A percentile compares a stretch with the other conserved stretches of the same genome.
These are phyloP conservation scores for Papilio machaon DNA, from an alignment of 1,140 invertebrate genomes.

Conservation along the genomic window DNA sequence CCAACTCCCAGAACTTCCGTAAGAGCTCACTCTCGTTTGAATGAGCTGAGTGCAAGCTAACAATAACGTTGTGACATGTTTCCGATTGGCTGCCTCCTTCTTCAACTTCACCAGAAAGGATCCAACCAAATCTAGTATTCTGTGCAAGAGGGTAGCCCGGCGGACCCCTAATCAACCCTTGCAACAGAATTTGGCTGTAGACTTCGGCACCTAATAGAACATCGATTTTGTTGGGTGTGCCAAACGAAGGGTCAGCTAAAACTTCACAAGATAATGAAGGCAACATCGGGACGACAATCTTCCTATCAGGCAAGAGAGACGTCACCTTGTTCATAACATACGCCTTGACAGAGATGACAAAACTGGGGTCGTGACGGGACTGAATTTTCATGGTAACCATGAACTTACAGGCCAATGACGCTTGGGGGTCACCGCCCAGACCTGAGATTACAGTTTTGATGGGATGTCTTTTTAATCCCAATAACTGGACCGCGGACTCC, in stretches of 20 bases:
- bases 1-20: constrained; percentile 44
- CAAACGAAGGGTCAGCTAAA: constrained; percentile 48
- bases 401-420: constrained; percentile 38
- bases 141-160: constrained; percentile 41
- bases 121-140: constrained; percentile 46
- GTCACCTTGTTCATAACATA: constrained; percentile 46
- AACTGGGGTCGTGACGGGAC: constrained; percentile 43
- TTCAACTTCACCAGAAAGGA: constrained; percentile 46
- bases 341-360: constrained; percentile 40
- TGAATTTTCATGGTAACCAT: constrained; percentile 41
- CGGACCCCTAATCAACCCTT: constrained; percentile 41
- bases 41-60: constrained; percentile 32
- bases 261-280: constrained; percentile 10
- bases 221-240: constrained; percentile 48
- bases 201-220: constrained; percentile 46
- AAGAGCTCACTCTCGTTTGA: constrained; percentile 43
- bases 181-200: constrained; percentile 42
- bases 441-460: constrained; percentile 41
- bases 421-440: constrained; percentile 40
- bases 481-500: constrained; percentile 39
- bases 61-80: constrained; percentile 34
- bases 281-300: constrained; percentile 37
- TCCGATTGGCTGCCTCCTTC: too few species aligned
- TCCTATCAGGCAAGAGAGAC: constrained; percentile 36
- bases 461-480: constrained; percentile 45